Conservation (phyloP, 2,113 vertebrate genomes). For the Mobula hypostoma region DNA sequence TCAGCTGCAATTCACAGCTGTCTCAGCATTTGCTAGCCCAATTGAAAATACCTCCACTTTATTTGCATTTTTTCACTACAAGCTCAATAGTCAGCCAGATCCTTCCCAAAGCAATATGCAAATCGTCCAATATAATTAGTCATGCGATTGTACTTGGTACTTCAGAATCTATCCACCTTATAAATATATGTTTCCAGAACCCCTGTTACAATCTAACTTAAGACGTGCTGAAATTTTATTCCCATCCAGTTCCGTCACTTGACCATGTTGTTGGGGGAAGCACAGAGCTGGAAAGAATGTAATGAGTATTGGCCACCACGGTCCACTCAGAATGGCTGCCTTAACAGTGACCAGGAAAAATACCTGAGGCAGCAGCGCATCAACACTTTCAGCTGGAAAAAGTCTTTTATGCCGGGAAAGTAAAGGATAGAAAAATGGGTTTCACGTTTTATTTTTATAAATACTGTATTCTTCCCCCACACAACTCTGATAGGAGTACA, state of each 20-base stretch:
- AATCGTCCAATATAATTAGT: neutral
- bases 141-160: neutral
- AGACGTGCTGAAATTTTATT: neutral
- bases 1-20: neutral
- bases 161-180: neutral
- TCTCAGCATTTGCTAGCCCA: neutral
- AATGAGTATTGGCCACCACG: neutral
- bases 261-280: neutral
- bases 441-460: slow-evolving; percentile 23
- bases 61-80: neutral
- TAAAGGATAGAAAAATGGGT: slow-evolving; percentile 8
- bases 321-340: neutral
- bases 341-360: neutral
- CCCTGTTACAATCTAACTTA: neutral
- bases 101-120: neutral
- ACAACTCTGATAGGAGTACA: slow-evolving; percentile 3
- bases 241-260: neutral
- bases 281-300: neutral
- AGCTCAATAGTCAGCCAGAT: neutral
- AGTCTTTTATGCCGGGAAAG: neutral
- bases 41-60: neutral
- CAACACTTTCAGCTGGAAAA: neutral
- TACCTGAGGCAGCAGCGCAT: neutral
- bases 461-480: slow-evolving; percentile 9
- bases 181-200: neutral